Base-by-base conservation (phyloP, 2,888 invertebrate genomes). In the Drosophila koepferae region DNA sequence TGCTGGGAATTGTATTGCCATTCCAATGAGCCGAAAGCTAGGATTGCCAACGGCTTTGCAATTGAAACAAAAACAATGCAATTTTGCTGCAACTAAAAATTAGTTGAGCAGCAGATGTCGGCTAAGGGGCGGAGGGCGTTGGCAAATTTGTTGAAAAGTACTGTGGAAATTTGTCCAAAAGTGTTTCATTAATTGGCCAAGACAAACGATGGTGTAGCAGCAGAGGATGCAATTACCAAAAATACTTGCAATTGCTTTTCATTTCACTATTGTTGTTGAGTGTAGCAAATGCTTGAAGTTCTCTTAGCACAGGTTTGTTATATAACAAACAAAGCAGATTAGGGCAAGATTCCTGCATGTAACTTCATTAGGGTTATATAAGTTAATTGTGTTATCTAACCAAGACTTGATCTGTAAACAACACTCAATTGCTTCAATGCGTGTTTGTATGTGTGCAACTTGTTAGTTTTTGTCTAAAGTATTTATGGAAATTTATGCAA, bases 41-140 rank as follows among this genome's bases (percentile, higher is more conserved):
- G 55, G 31, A 41, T 55, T 31, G 28, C 3, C 23, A n/a, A 18
- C 7, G 55, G 41, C 31, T 38, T 54, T 51, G 58, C 56, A 53
- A 63, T 63, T 41, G 55, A 28, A 69, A 72, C 73, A 86, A 84
- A 86, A 84, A 77, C 84, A 84, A 86, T 82, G 84, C 81, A 82
- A 77, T 80, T 83, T 79, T 65, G 69, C 56, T 74, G 72, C 54
- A 66, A 79, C 79, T 63, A 73, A 86, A 82, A 86, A 82, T 85
- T 85, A 86, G 83, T 83, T 81, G 51, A 16, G 28, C 31, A 36
- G 4, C 7, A 12, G 12, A 7, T 5, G 41, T 10, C n/a, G 16
- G 23, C 38, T 8, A 20, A 20, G 34, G 3, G 10, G 5, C 0
- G 51, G 6, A 16, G 14, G 8, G 53, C 31, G 31, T 16, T 31